Base-by-base conservation (phyloP, 2,797 vertebrate species). In the Dendrocincla fuliginosa region DNA sequence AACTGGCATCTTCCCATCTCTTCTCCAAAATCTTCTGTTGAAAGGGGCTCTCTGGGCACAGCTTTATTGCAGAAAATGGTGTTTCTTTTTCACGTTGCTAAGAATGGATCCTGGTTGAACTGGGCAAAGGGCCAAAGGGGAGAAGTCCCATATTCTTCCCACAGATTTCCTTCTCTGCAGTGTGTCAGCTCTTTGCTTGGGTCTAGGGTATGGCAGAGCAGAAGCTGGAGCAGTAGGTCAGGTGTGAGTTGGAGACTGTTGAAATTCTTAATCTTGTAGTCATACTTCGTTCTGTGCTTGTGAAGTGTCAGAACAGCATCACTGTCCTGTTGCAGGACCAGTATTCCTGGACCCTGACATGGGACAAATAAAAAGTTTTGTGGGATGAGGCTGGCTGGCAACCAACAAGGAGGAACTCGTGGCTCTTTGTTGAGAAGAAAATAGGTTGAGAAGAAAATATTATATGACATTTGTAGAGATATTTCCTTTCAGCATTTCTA, bases 251-350 rank as follows among this genome's bases (percentile, higher is more conserved):
- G 19, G 10, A 57, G 59, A 42, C 37, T 42, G 6, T 12, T 41
- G 12, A 57, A 44, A 6, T 23, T 75, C 49, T 27, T 32, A 35
- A 10, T 23, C 32, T 80, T 53, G 13, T n/a, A 53, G 23, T 44
- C 33, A 15, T 33, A 25, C 2, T 23, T n/a, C 16, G 18, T 56
- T 84, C 10, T 16, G 13, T 30, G 6, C 18, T 76, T 81, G 32
- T 24, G 50, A 71, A 75, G 32, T 47, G 20, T 41, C 47, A 25
- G 24, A 79, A 52, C n/a, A 70, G 5, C 9, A 18, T 39, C 0
- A 1, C 2, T 79, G 20, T 52, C 47, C 23, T 35, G 1, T 20
- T 74, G 22, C 16, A 55, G 39, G 14, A 64, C 9, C 0, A 0
- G 23, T 55, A 56, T 17, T 70, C 35, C 50, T 2, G 3, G 50